Evolutionary conservation across 2,113 vertebrate genomes (phyloP), one percentile per base, ranked within the genome.

Genomic region (Catharus fuscescens): DNA sequence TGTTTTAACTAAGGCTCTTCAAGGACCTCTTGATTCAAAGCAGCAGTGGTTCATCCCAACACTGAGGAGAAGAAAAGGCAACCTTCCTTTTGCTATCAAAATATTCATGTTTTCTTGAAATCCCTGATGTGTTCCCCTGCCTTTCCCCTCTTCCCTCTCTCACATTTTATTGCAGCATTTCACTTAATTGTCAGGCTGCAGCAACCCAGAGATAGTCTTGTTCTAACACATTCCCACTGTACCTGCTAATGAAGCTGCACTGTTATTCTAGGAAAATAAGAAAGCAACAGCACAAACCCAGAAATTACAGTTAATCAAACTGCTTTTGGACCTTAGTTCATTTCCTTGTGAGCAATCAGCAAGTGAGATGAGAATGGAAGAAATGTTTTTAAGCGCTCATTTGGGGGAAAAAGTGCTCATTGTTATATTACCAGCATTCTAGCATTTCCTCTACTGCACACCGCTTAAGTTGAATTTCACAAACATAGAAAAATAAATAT

Each of bases 21-120:
- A 88, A 96, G 95, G 96, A 95, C 72, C 72, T 85, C 82, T 95
- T 95, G 36, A 95, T 86, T 92, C 82, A 92, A 65, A 97, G 95
- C 92, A 96, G 95, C 80, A 95, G 48, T 90, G 79, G 90, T 86
- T 95, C 82, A 86, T 92, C 90, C 83, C 69, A 96, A 90, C 56
- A 64, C 92, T 91, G 67, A 94, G 64, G 86, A 92, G 50, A 69
- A 92, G 57, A 95, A 97, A 92, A 88, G 78, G 89, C 21, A 69
- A 81, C 36, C 65, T 90, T 93, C 52, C 23, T 61, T 95, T 86
- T 86, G 78, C 86, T 96, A 66, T 95, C n/a, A 60, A 91, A 96
- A 88, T 76, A 78, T 85, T 93, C 14, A 65, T 59, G 21, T 87
- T 90, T 34, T 50, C 74, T 48, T 80, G 60, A 32, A 67, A 93